A percentile compares a stretch with the other conserved stretches of the same genome.
phyloP scores from a whole-genome alignment of 2,888 invertebrate species.

The Dasypogon diadema region DNA sequence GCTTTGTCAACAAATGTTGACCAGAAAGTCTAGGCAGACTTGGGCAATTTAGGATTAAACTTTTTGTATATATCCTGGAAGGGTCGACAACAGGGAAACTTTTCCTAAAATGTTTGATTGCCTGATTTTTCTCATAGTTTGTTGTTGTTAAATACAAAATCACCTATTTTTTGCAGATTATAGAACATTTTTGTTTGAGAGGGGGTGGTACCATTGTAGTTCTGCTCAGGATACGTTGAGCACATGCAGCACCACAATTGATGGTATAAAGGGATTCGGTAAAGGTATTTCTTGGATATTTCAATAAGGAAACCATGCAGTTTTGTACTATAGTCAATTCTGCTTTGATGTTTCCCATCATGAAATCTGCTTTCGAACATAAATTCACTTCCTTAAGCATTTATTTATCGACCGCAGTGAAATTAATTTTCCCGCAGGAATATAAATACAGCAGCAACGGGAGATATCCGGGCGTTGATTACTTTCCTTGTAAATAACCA shows the following conservation, averaged over 20 bases:
- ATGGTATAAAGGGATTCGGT: no score
- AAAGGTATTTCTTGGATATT: no score
- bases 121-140: not conserved
- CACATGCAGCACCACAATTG: no score
- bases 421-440: not conserved
- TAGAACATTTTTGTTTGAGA: no score
- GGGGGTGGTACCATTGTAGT: no score
- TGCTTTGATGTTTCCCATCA: not conserved
- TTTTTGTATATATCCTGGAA: constrained; percentile 51
- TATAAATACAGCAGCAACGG: not conserved
- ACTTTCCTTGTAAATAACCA: not conserved
- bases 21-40: constrained; percentile 40
- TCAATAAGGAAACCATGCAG: no score
- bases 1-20: constrained; percentile 45
- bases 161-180: no score
- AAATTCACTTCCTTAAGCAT: not conserved
- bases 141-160: no score
- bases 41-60: constrained; percentile 52
- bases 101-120: constrained; percentile 17
- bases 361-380: not conserved
- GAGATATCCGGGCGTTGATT: not conserved
- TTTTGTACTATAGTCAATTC: not conserved
- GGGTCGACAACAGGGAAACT: constrained; percentile 48
- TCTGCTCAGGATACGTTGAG: no score
- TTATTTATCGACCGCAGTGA: not conserved